A percentile compares a stretch with the other conserved stretches of the same genome.
phyloP scores from a whole-genome alignment of 2,888 invertebrate genomes.

The Trichogramma dendrolimi region DNA sequence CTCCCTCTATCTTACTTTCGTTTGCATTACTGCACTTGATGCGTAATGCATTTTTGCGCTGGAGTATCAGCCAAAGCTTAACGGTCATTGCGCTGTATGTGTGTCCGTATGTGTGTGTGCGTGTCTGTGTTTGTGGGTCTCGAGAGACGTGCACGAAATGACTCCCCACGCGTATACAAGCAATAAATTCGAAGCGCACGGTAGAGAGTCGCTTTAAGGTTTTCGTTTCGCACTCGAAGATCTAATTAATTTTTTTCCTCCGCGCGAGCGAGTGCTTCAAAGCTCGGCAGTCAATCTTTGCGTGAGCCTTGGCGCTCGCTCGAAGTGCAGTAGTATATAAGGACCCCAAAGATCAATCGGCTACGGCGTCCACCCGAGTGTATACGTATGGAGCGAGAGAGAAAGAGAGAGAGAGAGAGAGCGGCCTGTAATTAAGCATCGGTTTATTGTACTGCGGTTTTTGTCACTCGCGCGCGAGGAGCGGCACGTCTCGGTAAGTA shows the following conservation, averaged over 20 bases:
- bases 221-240: slow-evolving; percentile 31
- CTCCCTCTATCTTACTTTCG: no score
- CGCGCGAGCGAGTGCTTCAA: slow-evolving; percentile 22
- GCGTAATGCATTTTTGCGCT: no score
- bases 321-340: slow-evolving; percentile 18
- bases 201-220: no score
- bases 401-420: slow-evolving; percentile 16
- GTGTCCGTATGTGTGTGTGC: no score
- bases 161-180: slow-evolving; percentile 8
- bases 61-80: no score
- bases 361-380: no score
- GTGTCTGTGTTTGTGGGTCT: no score
- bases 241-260: slow-evolving; percentile 48
- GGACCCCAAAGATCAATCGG: slow-evolving; percentile 50
- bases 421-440: slow-evolving; percentile 51
- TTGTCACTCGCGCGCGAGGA: slow-evolving; percentile 46
- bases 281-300: not conserved
- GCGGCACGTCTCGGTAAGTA: slow-evolving; percentile 28
- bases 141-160: not conserved
- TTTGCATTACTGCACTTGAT: no score
- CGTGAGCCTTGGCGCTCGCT: not conserved
- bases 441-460: slow-evolving; percentile 49
- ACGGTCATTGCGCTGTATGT: no score
- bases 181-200: slow-evolving; percentile 24
- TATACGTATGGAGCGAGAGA: no score